These are phyloP conservation scores for Drosophila limbata DNA, from an alignment of 2,888 invertebrate genomes.

Conservation along the genomic window DNA sequence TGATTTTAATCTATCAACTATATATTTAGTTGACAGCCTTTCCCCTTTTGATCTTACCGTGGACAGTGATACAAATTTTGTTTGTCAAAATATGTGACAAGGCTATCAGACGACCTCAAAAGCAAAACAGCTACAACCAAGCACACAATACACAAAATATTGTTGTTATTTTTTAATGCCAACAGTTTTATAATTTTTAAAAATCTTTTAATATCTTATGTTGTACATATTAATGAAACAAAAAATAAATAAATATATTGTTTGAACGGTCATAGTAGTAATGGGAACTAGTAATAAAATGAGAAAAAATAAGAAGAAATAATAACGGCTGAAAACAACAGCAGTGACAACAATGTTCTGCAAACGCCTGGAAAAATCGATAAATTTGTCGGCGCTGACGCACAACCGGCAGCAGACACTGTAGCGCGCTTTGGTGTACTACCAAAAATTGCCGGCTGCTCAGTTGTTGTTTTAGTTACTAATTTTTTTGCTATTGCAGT, in stretches of 20 bases:
- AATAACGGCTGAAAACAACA: conserved; percentile 11
- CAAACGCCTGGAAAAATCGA: conserved; percentile 67
- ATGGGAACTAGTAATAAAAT: conserved; percentile 37
- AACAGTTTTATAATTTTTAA: background rate
- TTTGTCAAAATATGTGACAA: background rate
- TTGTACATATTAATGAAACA: background rate
- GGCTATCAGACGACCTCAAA: background rate
- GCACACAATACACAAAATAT: background rate
- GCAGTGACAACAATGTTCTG: conserved; percentile 33
- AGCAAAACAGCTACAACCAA: background rate
- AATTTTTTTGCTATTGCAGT: conserved; percentile 23
- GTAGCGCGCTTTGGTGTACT: conserved; percentile 12
- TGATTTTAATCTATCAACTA: background rate
- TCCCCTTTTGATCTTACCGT: background rate
- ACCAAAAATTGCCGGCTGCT: conserved; percentile 60
- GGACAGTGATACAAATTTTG: background rate
- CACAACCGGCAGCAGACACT: conserved; percentile 31
- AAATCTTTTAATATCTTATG: conserved; percentile 10
- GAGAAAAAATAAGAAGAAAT: conserved; percentile 21
- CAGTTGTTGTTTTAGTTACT: conserved; percentile 24
- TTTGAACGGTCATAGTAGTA: background rate
- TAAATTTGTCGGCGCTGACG: conserved; percentile 66
- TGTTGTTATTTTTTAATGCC: background rate
- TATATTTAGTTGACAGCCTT: background rate
- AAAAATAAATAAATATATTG: background rate